Conservation (phyloP, 2,797 vertebrate species). For the Darevskia nairensis region DNA sequence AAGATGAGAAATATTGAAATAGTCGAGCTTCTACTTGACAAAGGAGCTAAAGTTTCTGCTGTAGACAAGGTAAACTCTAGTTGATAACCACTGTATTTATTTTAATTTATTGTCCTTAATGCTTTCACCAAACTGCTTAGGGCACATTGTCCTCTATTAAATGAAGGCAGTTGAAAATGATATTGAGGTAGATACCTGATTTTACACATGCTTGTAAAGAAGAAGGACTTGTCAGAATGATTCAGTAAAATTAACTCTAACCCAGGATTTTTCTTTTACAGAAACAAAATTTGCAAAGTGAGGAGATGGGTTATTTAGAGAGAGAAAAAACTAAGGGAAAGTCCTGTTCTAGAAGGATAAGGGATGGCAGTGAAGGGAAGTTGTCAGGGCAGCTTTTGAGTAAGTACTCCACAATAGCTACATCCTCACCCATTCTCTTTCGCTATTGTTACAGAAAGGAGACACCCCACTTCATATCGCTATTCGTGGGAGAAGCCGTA, state of each 20-base stretch:
- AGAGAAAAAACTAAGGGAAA: neutral
- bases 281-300: neutral
- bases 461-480: conserved; percentile 97
- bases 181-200: neutral
- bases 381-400: neutral
- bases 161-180: neutral
- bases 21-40: conserved; percentile 95
- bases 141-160: neutral
- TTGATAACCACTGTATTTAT: neutral
- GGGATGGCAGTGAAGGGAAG: neutral
- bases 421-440: neutral
- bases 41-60: conserved; percentile 96
- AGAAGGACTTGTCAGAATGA: neutral
- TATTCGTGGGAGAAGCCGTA: conserved; percentile 94
- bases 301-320: neutral
- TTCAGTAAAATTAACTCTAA: neutral
- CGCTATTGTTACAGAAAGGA: conserved; percentile 85
- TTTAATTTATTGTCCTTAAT: neutral
- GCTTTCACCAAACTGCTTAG: neutral
- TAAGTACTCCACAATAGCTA: neutral
- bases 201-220: neutral
- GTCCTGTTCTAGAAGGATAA: neutral
- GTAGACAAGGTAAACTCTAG: conserved; percentile 88
- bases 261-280: neutral
- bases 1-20: conserved; percentile 98